phyloP scores from a whole-genome alignment of 2,113 vertebrate genomes.

The Ornithorhynchus anatinus region DNA sequence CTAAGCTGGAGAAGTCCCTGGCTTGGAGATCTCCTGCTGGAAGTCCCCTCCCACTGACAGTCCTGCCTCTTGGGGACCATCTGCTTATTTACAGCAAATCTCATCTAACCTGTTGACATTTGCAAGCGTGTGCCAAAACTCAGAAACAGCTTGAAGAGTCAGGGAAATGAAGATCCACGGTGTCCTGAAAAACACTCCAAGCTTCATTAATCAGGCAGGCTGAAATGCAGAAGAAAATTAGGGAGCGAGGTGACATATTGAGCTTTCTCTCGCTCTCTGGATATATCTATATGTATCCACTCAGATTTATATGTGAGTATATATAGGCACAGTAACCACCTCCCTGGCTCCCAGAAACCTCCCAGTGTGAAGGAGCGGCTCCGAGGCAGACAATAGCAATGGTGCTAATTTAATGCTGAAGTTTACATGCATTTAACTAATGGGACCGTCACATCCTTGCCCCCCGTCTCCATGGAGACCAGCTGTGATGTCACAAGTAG shows the following conservation, averaged over 20 bases:
- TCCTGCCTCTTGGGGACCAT: not conserved
- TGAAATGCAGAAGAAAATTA: not conserved
- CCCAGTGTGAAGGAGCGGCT: not conserved
- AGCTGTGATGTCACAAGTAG: slow-evolving; percentile 25
- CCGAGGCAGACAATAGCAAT: not conserved
- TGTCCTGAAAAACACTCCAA: not conserved
- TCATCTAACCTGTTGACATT: slow-evolving; percentile 23
- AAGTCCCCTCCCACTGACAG: not conserved
- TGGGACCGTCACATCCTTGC: not conserved
- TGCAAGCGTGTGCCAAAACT: not conserved
- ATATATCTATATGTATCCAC: too few species aligned
- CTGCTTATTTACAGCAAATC: slow-evolving; percentile 19
- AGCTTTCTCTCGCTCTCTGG: too few species aligned
- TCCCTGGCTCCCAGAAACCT: not conserved
- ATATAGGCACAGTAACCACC: not conserved
- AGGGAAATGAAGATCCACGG: not conserved
- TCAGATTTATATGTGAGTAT: too few species aligned
- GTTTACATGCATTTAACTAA: slow-evolving; percentile 5
- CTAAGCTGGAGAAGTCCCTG: not conserved
- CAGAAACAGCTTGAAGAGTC: not conserved
- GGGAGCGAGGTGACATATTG: too few species aligned
- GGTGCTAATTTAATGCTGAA: slow-evolving; percentile 15
- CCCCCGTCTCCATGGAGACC: slow-evolving; percentile 58
- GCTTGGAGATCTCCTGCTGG: not conserved
- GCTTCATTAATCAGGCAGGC: not conserved